Evolutionary conservation across 2,888 invertebrate genomes (phyloP).

Genomic region (Artemia sinica): DNA sequence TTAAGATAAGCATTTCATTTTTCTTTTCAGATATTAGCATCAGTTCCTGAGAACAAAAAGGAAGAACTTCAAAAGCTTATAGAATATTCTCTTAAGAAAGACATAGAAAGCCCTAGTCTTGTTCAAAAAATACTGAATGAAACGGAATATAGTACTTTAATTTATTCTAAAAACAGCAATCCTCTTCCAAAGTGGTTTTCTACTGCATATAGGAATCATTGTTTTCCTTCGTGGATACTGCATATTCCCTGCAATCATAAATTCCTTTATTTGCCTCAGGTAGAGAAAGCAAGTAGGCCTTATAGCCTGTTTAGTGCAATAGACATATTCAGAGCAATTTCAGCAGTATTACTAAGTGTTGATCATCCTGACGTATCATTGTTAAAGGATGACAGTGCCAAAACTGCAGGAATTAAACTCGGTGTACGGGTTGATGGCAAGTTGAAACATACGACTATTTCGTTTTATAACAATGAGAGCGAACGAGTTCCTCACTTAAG

Average conservation of each 20-base stretch:
- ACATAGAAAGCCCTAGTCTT: neutral
- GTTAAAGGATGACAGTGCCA: neutral
- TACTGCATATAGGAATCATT: neutral
- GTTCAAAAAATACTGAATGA: neutral
- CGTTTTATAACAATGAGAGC: neutral
- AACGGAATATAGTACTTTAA: neutral
- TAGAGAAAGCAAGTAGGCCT: neutral
- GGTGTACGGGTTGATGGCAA: neutral
- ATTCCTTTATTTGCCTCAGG: neutral
- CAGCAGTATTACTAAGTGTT: slow-evolving; percentile 3
- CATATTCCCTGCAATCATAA: neutral
- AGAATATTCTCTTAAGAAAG: neutral
- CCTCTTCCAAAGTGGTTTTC: neutral
- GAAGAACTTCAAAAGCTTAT: neutral
- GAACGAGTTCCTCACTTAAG: neutral
- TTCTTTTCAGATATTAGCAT: neutral
- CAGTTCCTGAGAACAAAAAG: neutral
- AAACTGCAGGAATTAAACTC: neutral
- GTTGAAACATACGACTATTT: neutral
- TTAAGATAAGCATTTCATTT: neutral
- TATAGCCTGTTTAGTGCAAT: neutral
- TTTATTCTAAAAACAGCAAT: neutral
- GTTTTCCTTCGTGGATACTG: neutral
- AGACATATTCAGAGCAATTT: neutral
- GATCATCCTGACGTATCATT: neutral